Conservation (phyloP, 2,888 invertebrate genomes). For the Crossocerus cetratus region DNA sequence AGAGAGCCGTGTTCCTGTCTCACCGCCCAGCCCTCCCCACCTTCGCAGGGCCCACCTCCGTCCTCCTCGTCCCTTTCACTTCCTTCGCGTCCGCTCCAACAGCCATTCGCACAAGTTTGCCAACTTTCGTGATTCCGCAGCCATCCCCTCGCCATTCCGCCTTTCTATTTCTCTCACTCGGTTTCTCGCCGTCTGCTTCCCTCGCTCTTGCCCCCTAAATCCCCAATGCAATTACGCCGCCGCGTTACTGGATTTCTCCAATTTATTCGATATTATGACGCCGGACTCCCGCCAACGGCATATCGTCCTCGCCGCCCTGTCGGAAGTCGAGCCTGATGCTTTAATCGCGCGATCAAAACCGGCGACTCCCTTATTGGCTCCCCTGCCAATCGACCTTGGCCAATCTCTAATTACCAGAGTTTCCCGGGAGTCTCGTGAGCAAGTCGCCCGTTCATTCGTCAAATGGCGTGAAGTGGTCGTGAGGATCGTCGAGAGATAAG, state of each 20-base stretch:
- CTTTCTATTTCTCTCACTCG: background rate
- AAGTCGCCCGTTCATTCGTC: background rate
- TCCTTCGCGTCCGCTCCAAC: conserved; percentile 37
- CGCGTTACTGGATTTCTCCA: conserved; percentile 11
- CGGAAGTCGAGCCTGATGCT: no score
- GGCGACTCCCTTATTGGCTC: no score
- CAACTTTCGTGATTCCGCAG: conserved; percentile 55
- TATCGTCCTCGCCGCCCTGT: no score
- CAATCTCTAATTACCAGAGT: background rate
- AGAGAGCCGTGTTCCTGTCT: conserved; percentile 32
- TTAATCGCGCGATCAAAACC: no score
- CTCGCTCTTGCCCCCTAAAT: conserved; percentile 26
- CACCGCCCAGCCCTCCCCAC: conserved; percentile 14
- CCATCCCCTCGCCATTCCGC: background rate
- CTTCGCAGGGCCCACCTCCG: conserved; percentile 39
- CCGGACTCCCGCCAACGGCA: no score
- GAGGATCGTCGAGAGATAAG: background rate
- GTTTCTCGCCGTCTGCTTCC: background rate
- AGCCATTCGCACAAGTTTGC: conserved; percentile 54
- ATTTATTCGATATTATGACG: conserved; percentile 8
- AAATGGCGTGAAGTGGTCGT: background rate
- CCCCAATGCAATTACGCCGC: conserved; percentile 39
- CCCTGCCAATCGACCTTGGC: no score
- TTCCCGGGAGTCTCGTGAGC: background rate
- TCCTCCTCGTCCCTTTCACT: conserved; percentile 23